Evolutionary conservation across 2,113 vertebrate species (phyloP), one percentile per base, ranked within the genome.

Genomic region (Rhadina sibilatrix): DNA sequence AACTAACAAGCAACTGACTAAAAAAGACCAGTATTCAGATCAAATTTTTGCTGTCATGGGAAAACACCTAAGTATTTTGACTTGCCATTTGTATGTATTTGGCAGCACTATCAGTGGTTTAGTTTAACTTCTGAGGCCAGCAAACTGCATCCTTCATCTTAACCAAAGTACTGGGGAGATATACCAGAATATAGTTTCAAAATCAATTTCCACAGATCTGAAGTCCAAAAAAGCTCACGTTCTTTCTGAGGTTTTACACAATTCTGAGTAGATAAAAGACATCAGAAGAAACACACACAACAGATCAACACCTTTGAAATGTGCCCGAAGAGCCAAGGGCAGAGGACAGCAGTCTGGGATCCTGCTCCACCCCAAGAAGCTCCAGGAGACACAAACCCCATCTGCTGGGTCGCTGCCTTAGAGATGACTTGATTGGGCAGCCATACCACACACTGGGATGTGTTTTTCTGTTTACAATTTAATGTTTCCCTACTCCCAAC

Each of bases 351-450:
- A 79, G 20, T 12, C 21, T 50, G 23, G 37, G 38, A 76, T 31
- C 22, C 33, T 25, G 11, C 37, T 74, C 22, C 1, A 5, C 21
- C 16, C 40, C 6, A 2, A 42, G 44, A 60, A 82, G 53, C 37
- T 86, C 27, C 35, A 25, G 44, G 19, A 83, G n/a, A 81, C 25
- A 57, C 2, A 2, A 78, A 49, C 2, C 42, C 23, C 4, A 2
- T 0, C 1, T 16, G 50, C 50, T 9, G 20, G 18, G 15, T 20
- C 2, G 0, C 8, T 38, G 37, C 49, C 40, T 30, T 22, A 63
- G 42, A 19, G 33, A 77, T 13, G 37, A 20, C 50, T 54, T 12
- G 0, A 71, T 30, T 7, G 5, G 35, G 61, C 57, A 76, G 59
- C 0, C 0, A 56, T 33, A 40, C 30, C n/a, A 44, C 83, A 83